These are phyloP conservation scores for Ptilorrhoa leucosticta DNA, from an alignment of 2,113 vertebrate species.

Conservation along the genomic window DNA sequence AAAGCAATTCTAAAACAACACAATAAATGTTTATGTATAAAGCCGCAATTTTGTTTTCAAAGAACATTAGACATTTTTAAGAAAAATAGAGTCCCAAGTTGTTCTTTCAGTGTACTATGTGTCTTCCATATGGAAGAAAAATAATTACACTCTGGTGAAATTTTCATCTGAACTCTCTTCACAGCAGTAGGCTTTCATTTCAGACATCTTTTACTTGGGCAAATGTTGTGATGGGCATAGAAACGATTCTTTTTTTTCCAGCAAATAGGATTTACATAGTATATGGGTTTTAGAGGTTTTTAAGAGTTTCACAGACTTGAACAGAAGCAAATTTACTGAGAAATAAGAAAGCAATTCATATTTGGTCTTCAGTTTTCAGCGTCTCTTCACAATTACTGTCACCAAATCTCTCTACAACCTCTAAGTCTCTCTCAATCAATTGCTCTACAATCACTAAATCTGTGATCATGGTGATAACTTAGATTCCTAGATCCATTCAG, in stretches of 20 bases:
- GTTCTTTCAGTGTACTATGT: background rate
- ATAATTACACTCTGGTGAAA: background rate
- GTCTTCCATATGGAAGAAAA: background rate
- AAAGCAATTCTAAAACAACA: background rate
- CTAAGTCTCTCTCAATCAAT: too few relatives aligned
- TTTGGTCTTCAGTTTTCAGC: background rate
- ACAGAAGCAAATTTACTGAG: background rate
- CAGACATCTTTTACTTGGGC: background rate
- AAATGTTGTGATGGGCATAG: background rate
- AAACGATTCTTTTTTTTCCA: background rate
- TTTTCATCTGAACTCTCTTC: background rate
- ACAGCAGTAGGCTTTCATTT: background rate
- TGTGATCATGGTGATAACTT: background rate
- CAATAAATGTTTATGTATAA: background rate
- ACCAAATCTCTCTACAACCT: background rate
- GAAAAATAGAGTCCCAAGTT: background rate
- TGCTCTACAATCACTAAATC: background rate
- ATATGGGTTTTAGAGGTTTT: background rate
- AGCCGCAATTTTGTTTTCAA: background rate
- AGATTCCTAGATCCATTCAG: background rate
- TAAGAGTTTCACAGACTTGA: background rate
- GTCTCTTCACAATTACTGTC: background rate
- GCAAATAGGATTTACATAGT: background rate
- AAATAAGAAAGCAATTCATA: background rate
- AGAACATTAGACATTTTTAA: background rate